Evolutionary conservation across 2,797 vertebrate species (phyloP).

Genomic region (Neosalanx taihuensis): DNA sequence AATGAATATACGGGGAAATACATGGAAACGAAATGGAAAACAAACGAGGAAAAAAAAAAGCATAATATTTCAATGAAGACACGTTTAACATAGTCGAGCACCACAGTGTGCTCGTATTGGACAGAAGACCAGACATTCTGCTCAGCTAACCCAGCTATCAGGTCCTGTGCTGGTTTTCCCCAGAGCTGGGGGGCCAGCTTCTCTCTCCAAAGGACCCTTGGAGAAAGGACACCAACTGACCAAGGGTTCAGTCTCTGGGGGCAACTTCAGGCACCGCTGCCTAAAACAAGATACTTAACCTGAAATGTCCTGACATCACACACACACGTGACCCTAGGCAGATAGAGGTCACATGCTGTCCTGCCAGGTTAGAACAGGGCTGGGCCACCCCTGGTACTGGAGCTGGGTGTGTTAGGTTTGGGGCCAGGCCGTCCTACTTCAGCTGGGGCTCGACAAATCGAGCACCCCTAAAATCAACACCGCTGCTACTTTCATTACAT

Average conservation of each 20-base stretch:
- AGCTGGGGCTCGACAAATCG: slow-evolving; percentile 12
- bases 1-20: slow-evolving; percentile 50
- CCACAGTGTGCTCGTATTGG: slow-evolving; percentile 30
- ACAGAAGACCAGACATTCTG: slow-evolving; percentile 49
- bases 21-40: background rate
- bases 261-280: background rate
- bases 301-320: background rate
- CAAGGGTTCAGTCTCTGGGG: background rate
- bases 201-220: background rate
- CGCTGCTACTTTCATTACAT: background rate
- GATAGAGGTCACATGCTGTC: slow-evolving; percentile 6
- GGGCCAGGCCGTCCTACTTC: slow-evolving; percentile 34
- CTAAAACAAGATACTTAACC: background rate
- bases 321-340: background rate
- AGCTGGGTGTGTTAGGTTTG: slow-evolving; percentile 7
- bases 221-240: background rate
- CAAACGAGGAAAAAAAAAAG: background rate
- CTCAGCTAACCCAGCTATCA: slow-evolving; percentile 36
- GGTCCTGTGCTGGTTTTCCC: background rate
- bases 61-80: slow-evolving; percentile 21
- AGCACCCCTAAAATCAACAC: slow-evolving; percentile 19
- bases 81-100: slow-evolving; percentile 43
- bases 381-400: background rate
- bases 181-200: background rate
- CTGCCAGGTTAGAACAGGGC: background rate